Conservation (phyloP, 2,113 vertebrate genomes). For the Butorides virescens region DNA sequence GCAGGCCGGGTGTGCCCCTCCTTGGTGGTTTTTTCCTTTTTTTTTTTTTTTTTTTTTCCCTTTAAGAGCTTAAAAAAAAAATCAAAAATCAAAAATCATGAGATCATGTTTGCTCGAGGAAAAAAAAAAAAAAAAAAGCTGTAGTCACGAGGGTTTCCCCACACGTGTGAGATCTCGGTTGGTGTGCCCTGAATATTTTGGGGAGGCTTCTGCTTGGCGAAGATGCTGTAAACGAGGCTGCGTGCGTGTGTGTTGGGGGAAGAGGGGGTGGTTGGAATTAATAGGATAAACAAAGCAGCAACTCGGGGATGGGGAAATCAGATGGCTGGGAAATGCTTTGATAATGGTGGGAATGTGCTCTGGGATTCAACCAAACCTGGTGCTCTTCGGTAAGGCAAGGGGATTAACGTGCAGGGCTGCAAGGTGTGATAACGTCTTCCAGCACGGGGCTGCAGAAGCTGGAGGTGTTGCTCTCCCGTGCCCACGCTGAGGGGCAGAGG, state of each 20-base stretch:
- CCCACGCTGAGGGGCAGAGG: background rate
- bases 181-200: constrained; percentile 58
- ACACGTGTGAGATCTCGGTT: constrained; percentile 17
- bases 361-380: constrained; percentile 34
- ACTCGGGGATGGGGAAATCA: constrained; percentile 65
- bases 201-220: constrained; percentile 50
- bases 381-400: constrained; percentile 8
- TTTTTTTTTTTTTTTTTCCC: background rate
- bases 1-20: background rate
- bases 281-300: constrained; percentile 73
- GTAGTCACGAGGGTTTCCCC: constrained; percentile 57
- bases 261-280: constrained; percentile 67
- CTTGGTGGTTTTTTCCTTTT: background rate
- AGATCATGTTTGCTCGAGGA: constrained; percentile 4
- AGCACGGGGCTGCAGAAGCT: background rate
- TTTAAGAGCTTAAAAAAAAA: background rate
- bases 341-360: constrained; percentile 56
- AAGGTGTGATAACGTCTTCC: background rate
- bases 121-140: background rate
- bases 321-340: constrained; percentile 70
- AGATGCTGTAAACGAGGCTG: constrained; percentile 51
- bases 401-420: background rate
- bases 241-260: constrained; percentile 71
- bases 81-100: background rate
- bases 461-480: background rate